Percentiles rank a stretch among this genome's conserved stretches.
Conservation (phyloP, 2,888 invertebrate species). For the Pseudoips prasinana region DNA sequence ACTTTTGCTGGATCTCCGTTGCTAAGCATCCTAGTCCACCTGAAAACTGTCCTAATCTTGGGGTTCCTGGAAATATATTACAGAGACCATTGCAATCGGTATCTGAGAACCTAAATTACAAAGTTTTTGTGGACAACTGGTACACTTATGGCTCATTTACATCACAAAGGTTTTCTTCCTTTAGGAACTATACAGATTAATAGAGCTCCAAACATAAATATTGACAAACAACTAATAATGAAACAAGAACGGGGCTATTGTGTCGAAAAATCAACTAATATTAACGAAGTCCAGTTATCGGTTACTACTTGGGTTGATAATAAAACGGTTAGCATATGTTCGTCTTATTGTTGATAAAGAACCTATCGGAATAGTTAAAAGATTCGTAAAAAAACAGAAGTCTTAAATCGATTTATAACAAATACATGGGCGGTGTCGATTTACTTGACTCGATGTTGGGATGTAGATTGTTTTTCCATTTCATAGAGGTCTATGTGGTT, state of each 20-base stretch:
- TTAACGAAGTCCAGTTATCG: conserved; percentile 10
- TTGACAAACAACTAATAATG: conserved; percentile 5
- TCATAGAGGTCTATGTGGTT: too few species aligned
- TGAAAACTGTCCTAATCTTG: conserved; percentile 8
- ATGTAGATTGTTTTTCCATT: background rate
- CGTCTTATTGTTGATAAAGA: conserved; percentile 29
- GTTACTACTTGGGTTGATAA: conserved; percentile 29
- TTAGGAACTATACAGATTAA: conserved; percentile 18
- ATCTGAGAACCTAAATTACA: conserved; percentile 18
- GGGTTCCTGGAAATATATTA: conserved; percentile 19
- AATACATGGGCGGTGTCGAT: too few species aligned
- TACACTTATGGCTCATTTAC: conserved; percentile 23
- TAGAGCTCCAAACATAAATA: conserved; percentile 10
- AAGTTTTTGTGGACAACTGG: conserved; percentile 26
- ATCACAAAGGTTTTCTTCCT: conserved; percentile 18
- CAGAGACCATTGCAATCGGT: conserved; percentile 17
- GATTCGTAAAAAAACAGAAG: conserved; percentile 24
- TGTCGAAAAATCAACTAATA: conserved; percentile 2
- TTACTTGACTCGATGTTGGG: too few species aligned
- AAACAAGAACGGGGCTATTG: conserved; percentile 5
- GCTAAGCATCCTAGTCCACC: conserved; percentile 13
- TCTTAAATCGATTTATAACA: conserved; percentile 12
- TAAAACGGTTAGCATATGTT: conserved; percentile 26
- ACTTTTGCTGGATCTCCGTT: too few species aligned
- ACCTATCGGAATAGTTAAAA: conserved; percentile 16